Evolutionary conservation across 2,797 vertebrate species (phyloP).

Genomic region (Takifugu rubripes): DNA sequence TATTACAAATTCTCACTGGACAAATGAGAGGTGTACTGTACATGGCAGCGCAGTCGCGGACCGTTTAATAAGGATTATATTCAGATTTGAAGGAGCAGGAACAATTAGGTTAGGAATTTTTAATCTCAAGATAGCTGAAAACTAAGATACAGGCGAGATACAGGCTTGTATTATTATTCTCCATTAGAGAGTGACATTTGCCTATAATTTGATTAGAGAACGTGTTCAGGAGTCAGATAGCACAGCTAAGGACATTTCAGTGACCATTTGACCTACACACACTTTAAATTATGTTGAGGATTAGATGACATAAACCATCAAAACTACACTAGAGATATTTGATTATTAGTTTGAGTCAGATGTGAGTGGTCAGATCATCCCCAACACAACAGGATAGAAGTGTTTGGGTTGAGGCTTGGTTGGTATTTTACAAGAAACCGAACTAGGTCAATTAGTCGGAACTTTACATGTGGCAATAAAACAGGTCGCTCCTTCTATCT

Average conservation of each 20-base stretch:
- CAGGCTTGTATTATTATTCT: neutral
- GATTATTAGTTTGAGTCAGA: too few relatives aligned
- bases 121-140: neutral
- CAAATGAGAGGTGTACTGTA: neutral
- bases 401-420: too few relatives aligned
- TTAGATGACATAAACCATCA: neutral
- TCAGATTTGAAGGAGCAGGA: too few relatives aligned
- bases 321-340: too few relatives aligned
- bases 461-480: too few relatives aligned
- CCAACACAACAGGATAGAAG: too few relatives aligned
- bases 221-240: constrained; percentile 16
- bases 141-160: neutral
- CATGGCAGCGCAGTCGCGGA: too few relatives aligned
- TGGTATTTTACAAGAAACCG: too few relatives aligned
- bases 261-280: neutral
- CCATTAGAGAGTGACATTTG: constrained; percentile 9
- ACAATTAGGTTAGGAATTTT: too few relatives aligned
- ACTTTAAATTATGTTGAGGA: too few relatives aligned
- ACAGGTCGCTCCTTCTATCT: neutral
- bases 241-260: neutral
- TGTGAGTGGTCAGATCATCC: too few relatives aligned
- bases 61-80: too few relatives aligned
- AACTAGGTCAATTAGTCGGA: neutral
- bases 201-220: neutral
- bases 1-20: neutral